Evolutionary conservation across 2,113 vertebrate genomes (phyloP), one percentile per base, ranked within the genome.

Genomic region (Myotis brandtii): DNA sequence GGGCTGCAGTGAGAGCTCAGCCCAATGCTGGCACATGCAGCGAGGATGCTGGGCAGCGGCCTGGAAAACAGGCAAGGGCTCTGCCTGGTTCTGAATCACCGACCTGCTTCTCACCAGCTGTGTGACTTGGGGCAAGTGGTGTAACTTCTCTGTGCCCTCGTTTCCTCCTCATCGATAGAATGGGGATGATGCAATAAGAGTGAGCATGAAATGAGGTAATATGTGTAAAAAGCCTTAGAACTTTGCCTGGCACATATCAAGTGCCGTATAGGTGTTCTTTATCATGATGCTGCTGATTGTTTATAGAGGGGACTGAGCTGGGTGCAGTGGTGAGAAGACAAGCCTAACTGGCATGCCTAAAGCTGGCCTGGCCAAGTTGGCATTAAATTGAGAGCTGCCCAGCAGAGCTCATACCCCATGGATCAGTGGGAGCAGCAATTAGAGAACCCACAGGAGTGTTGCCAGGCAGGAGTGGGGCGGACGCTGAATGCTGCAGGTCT

Each of bases 141-240:
- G 3, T 54, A 27, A 32, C 20, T 48, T 75, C 64, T 89, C 75
- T 72, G 46, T 50, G 48, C 34, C 56, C 37, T 79, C 3, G 12
- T 80, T 94, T 86, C 48, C 1, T 91, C 72, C 72, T 95, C 67
- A 3, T 85, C 48, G 79, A 9, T 88, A 2, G 48, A 84, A 56
- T 40, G 56, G 25, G 27, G 34, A 7, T 40, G 79, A 27, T 48
- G 72, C 37, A 40, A 30, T 79, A 64, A 67, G 46, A 32, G 13
- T 62, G 85, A 95, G 30, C 6, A 5, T n/a, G 13, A 21, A 21
- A 43, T 67, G 46, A 79, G 43, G 10, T 23, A 23, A 37, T 21
- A 37, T 40, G 3, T 34, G 32, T 37, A 30, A 80, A 75, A 46
- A n/a, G 32, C 67, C 64, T 30, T 56, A 75, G 75, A 89, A 67